Base-by-base conservation (phyloP, 2,797 vertebrate genomes). In the Chloroceryle amazona region DNA sequence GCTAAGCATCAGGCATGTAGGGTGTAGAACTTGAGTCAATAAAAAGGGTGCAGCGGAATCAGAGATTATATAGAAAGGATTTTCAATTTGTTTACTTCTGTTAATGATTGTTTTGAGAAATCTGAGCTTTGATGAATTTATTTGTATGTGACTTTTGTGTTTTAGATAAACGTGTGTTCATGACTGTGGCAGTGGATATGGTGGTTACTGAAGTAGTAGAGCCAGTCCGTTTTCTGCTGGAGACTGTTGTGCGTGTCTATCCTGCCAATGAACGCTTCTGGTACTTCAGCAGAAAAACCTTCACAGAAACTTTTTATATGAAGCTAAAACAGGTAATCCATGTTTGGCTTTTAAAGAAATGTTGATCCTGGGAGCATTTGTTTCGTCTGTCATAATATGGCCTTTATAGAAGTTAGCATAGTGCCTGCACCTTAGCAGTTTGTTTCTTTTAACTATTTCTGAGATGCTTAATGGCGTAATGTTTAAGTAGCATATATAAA, bases 221-320 rank as follows among this genome's bases (percentile, higher is more conserved):
- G 92, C 99, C 99, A 0, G 99, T 99, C 31, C 98, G 99, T 10
- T 99, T 99, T 85, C 97, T 99, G 86, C 89, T 99, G 98, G 99
- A 99, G 98, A 99, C 99, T 0, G 97, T 99, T 6, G 99, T 99
- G 58, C 98, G 99, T 31, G 98, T 99, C 20, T 99, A 99, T 87
- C 99, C 99, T 35, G 98, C 99, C 70, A 99, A 99, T 1, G 99
- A 99, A 74, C 98, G 99, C 67, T 99, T 99, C 97, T 99, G 99
- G 99, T 99, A 99, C 98, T 99, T 99, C 98, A 99, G 99, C 98
- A 99, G 99, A 74, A 99, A 99, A 97, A 98, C 99, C 90, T 99
- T 99, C 98, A 99, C 98, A 4, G 99, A 99, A 97, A 99, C 98
- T 9, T 99, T 99, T 97, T 99, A 99, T 95, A 99, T 99, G 98